Evolutionary conservation across 2,888 invertebrate genomes (phyloP).

Genomic region (Ectobius pallidus): DNA sequence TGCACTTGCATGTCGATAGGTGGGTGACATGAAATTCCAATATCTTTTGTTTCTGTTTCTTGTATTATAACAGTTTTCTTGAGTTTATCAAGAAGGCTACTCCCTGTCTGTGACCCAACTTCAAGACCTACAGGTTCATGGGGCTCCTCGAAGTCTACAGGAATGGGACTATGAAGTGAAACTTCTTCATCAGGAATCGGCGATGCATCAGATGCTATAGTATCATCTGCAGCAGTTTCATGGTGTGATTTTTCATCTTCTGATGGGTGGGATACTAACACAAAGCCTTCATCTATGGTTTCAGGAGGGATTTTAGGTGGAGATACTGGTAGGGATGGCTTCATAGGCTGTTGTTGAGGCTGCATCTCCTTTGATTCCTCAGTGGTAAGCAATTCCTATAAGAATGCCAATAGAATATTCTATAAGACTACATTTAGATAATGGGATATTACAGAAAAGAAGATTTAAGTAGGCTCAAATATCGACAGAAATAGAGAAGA

Average conservation of each 20-base stretch:
- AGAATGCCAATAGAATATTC: slow-evolving; percentile 33
- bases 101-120: slow-evolving; percentile 32
- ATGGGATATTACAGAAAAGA: background rate
- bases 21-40: slow-evolving; percentile 22
- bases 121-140: background rate
- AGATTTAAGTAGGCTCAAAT: no score
- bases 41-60: slow-evolving; percentile 10
- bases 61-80: background rate
- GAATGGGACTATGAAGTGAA: slow-evolving; percentile 41
- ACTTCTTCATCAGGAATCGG: slow-evolving; percentile 75
- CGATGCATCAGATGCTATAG: slow-evolving; percentile 65
- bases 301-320: slow-evolving; percentile 28
- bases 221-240: slow-evolving; percentile 55
- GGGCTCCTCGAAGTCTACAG: background rate
- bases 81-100: slow-evolving; percentile 7
- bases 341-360: slow-evolving; percentile 26
- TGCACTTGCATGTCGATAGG: slow-evolving; percentile 28
- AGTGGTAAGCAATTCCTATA: slow-evolving; percentile 38
- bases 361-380: slow-evolving; percentile 39
- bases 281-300: slow-evolving; percentile 38
- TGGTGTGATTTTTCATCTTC: background rate
- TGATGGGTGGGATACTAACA: slow-evolving; percentile 33
- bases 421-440: background rate
- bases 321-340: background rate
- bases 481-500: background rate